phyloP scores from a whole-genome alignment of 30 jellyfish, hydroid and myxozoan genomes.

The Turritopsis dohrnii region DNA sequence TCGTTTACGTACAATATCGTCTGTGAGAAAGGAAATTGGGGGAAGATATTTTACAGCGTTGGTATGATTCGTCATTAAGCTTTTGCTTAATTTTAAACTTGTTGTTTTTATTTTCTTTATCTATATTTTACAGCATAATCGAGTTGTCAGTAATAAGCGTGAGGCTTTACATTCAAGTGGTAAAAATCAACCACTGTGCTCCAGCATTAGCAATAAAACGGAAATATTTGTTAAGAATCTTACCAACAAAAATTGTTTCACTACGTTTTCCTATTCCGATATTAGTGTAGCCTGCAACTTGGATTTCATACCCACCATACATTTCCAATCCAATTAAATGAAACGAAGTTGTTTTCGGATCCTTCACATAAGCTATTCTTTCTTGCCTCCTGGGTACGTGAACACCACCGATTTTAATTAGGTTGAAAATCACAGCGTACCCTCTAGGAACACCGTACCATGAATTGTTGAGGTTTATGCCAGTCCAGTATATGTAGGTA shows the following conservation, averaged over 20 bases:
- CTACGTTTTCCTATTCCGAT: neutral
- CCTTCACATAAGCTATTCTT: neutral
- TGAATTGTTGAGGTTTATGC: neutral
- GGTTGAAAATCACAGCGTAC: neutral
- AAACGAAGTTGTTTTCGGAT: neutral
- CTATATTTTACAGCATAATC: no score
- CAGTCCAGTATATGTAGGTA: neutral
- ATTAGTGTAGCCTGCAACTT: neutral
- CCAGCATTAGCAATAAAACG: no score
- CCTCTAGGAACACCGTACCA: neutral
- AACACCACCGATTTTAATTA: neutral
- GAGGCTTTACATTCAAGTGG: no score
- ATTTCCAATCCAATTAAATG: neutral
- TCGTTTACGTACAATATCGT: no score
- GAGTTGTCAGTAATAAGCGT: no score
- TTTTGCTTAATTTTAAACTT: no score
- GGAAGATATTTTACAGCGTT: no score
- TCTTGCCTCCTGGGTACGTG: neutral
- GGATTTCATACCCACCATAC: neutral
- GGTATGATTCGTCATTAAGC: no score
- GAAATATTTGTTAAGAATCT: no score
- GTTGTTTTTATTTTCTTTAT: no score
- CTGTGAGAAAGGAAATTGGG: neutral
- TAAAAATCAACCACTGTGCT: no score
- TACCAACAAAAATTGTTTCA: neutral